Evolutionary conservation across 2,797 vertebrate species (phyloP).

Genomic region (Epinephelus coioides): DNA sequence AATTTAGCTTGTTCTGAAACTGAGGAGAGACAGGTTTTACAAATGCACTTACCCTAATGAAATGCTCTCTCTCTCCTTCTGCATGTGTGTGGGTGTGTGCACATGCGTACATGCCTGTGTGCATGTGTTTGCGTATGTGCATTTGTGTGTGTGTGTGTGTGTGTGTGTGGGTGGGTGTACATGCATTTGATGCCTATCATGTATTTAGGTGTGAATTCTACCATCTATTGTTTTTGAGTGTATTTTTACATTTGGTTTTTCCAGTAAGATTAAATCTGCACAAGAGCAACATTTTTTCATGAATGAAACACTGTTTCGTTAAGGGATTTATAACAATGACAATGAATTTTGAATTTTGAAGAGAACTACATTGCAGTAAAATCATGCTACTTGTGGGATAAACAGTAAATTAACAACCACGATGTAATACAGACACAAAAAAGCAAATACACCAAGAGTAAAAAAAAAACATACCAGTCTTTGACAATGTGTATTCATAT

Average conservation of each 20-base stretch:
- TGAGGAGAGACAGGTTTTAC: constrained; percentile 52
- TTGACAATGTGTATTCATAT: not conserved
- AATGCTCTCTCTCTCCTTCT: constrained; percentile 30
- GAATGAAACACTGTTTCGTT: not conserved
- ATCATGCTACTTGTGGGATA: not conserved
- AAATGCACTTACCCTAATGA: constrained; percentile 75
- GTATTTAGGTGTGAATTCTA: constrained; percentile 6
- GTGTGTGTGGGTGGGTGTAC: not conserved
- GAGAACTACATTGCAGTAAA: not conserved
- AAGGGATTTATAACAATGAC: not conserved
- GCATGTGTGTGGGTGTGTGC: constrained; percentile 5
- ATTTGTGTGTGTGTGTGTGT: constrained; percentile 2
- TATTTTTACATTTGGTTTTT: not conserved
- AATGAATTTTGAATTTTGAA: not conserved
- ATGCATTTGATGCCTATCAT: constrained; percentile 6
- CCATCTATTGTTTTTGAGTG: not conserved
- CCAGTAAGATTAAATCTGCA: not conserved
- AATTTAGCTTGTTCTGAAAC: constrained; percentile 41
- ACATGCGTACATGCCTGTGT: not conserved
- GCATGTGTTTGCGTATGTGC: constrained; percentile 11
- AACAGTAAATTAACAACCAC: not conserved
- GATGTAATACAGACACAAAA: not conserved
- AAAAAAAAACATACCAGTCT: not conserved
- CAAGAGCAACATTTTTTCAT: not conserved
- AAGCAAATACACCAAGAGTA: not conserved